phyloP scores from a whole-genome alignment of 1,140 invertebrate genomes.

The Teleogryllus occipitalis region DNA sequence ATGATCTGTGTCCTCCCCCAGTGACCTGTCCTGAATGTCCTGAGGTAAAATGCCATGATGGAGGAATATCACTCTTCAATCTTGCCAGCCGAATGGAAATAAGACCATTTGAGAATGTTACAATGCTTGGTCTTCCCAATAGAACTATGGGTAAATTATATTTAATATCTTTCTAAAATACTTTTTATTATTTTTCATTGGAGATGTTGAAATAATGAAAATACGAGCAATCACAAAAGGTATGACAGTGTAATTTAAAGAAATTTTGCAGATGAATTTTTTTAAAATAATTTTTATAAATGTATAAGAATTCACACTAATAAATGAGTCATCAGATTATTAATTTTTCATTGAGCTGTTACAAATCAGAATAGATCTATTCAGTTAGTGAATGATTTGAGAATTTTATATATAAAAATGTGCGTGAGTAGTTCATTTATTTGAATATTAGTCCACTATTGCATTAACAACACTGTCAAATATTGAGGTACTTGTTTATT shows the following conservation, averaged over 20 bases:
- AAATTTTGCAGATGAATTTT: neutral
- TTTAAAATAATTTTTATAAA: neutral
- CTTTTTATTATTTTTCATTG: neutral
- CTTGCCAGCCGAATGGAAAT: conserved; percentile 47
- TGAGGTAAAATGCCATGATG: conserved; percentile 47
- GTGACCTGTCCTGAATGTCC: conserved; percentile 50
- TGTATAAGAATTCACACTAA: neutral
- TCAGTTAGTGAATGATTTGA: no score
- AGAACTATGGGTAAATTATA: conserved; percentile 44
- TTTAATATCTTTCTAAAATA: neutral
- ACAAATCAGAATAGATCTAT: neutral
- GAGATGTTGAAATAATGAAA: neutral
- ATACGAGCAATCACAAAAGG: no score
- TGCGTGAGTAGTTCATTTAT: no score
- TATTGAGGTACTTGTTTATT: no score
- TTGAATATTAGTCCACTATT: no score
- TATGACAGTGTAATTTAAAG: neutral
- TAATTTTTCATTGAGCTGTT: neutral
- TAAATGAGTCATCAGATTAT: neutral
- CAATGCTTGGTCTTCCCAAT: conserved; percentile 46
- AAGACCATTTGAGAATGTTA: conserved; percentile 44
- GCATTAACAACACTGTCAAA: no score
- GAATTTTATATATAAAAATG: no score
- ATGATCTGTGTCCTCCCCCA: conserved; percentile 54
- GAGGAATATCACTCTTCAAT: conserved; percentile 45